Evolutionary conservation across 2,113 vertebrate genomes (phyloP), one percentile per base, ranked within the genome.

Genomic region (Phyllopteryx taeniolatus): DNA sequence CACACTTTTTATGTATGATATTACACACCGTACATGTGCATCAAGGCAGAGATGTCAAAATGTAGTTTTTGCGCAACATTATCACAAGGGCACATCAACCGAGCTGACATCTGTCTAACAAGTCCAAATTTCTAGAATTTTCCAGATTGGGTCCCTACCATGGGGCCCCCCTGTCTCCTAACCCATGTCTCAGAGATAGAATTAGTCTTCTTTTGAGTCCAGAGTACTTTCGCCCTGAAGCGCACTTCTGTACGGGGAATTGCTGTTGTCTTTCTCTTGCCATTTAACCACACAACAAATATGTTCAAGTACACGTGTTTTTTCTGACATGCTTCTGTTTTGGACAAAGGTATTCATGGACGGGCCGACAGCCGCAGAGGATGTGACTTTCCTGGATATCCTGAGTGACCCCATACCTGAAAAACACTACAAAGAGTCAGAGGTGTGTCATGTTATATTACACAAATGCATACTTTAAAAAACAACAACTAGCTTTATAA

Each of bases 331-430:
- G 74, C 76, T 70, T 72, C 77, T 89, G 67, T 90, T 83, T 81
- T 79, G 72, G 75, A 61, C 83, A 61, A 71, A 94, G 93, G 90
- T 94, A 73, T 94, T 94, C 60, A 89, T 82, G 73, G 92, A 91
- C 82, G 82, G 43, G 15, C 88, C 93, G 33, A 92, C 90, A 54
- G 86, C 91, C 7, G 70, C 75, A 53, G 83, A 87, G 67, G 80
- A 76, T 9, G 88, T 93, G 62, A 83, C 71, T 76, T 90, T 89
- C 78, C 76, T 94, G 84, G 93, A 94, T 74, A 93, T 94, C 79
- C 78, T 94, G 69, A 86, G 65, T 71, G 93, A 94, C 83, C 90
- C 91, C 17, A 89, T 91, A 73, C 92, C 92, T 33, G 93, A 93
- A 22, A 94, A 88, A 69, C 82, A 93, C 80, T 92, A 92, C 80